Conservation (phyloP, 2,797 vertebrate species). For the Muraenolepis orangiensis region DNA sequence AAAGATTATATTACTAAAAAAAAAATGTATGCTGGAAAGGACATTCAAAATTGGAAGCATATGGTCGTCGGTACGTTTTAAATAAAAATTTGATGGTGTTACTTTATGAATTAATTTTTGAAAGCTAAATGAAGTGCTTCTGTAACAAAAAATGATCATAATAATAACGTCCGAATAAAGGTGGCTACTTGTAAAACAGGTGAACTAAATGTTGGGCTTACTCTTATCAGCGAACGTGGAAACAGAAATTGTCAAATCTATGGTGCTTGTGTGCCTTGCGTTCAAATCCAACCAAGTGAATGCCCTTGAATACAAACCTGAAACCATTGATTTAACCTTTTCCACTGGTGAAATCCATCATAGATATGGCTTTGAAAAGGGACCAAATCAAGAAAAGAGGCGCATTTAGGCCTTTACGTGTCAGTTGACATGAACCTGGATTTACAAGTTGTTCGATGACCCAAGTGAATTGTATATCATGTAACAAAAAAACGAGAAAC, state of each 20-base stretch:
- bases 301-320: background rate
- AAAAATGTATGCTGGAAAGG: conserved; percentile 28
- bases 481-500: conserved; percentile 21
- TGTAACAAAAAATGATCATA: background rate
- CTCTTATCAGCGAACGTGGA: no score
- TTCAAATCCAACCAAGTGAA: background rate
- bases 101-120: conserved; percentile 30
- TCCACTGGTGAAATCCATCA: conserved; percentile 14
- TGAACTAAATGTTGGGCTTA: conserved; percentile 38
- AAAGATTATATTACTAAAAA: conserved; percentile 43
- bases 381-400: conserved; percentile 29
- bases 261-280: background rate
- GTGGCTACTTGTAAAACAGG: conserved; percentile 46
- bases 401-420: conserved; percentile 1
- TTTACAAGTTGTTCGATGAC: conserved; percentile 23
- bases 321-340: background rate
- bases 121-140: conserved; percentile 20
- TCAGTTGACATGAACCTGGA: conserved; percentile 27
- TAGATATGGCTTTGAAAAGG: background rate
- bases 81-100: conserved; percentile 37
- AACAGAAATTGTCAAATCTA: background rate
- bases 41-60: background rate
- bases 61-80: background rate
- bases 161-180: conserved; percentile 27
- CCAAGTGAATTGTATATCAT: conserved; percentile 22